These are phyloP conservation scores for Acyrthosiphon pisum DNA, from an alignment of 1,140 invertebrate species.

Conservation along the genomic window DNA sequence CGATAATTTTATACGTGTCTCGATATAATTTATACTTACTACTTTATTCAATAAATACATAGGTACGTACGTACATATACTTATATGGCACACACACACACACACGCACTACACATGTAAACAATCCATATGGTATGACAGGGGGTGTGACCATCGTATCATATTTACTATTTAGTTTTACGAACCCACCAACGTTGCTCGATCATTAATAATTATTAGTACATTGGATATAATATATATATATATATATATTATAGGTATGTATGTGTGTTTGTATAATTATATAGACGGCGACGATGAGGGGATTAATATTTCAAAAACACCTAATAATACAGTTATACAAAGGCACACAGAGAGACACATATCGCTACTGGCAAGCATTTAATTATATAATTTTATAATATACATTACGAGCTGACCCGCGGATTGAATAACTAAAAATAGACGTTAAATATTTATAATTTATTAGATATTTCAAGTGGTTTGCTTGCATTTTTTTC, in stretches of 20 bases:
- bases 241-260: neutral
- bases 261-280: neutral
- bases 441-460: neutral
- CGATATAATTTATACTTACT: constrained; percentile 12
- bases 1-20: constrained; percentile 5
- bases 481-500: neutral
- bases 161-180: neutral
- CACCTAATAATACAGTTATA: constrained; percentile 17
- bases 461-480: neutral
- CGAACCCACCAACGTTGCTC: constrained; percentile 23
- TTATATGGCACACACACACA: neutral
- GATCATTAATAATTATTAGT: constrained; percentile 17
- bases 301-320: constrained; percentile 13
- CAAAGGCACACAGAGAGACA: neutral
- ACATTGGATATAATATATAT: neutral
- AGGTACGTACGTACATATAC: neutral
- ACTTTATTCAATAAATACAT: constrained; percentile 10
- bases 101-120: neutral
- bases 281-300: neutral
- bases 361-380: neutral
- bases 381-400: neutral
- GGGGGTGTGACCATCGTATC: neutral
- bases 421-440: neutral
- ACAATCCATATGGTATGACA: constrained; percentile 11
- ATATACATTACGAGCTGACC: neutral